A percentile compares a stretch with the other conserved stretches of the same genome.
phyloP scores from a whole-genome alignment of 23 tunicate species.

The Ascidia mentula region DNA sequence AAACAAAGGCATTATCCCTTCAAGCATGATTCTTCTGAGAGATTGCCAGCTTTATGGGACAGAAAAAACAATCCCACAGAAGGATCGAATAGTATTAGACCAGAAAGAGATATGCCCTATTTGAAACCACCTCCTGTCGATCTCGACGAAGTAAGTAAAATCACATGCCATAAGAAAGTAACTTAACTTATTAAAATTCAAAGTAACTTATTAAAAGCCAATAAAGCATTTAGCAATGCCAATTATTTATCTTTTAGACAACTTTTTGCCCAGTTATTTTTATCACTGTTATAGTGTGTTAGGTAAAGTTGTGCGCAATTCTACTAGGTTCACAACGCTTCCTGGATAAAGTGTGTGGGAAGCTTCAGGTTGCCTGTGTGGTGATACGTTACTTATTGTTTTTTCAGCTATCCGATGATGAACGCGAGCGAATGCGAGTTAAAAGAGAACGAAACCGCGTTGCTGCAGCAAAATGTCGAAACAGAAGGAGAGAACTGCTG shows the following conservation, averaged over 20 bases:
- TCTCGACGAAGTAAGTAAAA: slow-evolving; percentile 48
- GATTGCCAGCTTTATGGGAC: slow-evolving; percentile 4
- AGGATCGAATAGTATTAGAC: slow-evolving; percentile 11
- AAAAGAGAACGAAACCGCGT: slow-evolving; percentile 88
- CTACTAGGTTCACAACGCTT: neutral
- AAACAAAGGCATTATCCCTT: neutral
- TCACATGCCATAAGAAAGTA: no score
- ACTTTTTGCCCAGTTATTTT: no score
- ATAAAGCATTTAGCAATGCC: no score
- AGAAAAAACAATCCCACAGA: slow-evolving; percentile 10
- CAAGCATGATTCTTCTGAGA: slow-evolving; percentile 18
- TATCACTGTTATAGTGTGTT: no score
- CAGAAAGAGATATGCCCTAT: slow-evolving; percentile 23
- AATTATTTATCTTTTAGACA: no score
- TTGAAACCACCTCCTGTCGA: slow-evolving; percentile 53
- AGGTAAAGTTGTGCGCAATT: no score
- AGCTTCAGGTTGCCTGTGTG: no score
- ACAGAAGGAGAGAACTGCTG: slow-evolving; percentile 82
- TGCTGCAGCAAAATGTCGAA: slow-evolving; percentile 95
- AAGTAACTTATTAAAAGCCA: no score
- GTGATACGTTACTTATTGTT: no score
- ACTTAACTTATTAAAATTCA: no score
- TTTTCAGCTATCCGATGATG: slow-evolving; percentile 88
- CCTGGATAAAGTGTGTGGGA: neutral
- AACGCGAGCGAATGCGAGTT: slow-evolving; percentile 86